These are phyloP conservation scores for Saccostrea echinata DNA, from an alignment of 1,140 invertebrate species.

Conservation along the genomic window DNA sequence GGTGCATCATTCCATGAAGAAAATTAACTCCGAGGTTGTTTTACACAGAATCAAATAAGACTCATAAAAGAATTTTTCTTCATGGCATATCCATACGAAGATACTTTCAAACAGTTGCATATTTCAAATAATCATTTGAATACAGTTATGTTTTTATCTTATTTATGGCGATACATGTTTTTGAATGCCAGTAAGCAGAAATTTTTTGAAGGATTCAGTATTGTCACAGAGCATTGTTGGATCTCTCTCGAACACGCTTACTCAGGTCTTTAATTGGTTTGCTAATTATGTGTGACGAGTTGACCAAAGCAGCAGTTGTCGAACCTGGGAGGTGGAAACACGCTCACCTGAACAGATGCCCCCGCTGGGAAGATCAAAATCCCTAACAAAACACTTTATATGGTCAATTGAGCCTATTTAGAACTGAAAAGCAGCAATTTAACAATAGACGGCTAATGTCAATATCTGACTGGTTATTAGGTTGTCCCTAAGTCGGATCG, in stretches of 20 bases:
- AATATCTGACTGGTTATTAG: slow-evolving; percentile 55
- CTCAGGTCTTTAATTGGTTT: background rate
- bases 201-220: no score
- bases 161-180: no score
- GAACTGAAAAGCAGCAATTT: slow-evolving; percentile 46
- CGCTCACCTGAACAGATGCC: slow-evolving; percentile 1
- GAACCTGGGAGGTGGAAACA: slow-evolving; percentile 1
- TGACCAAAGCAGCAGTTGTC: slow-evolving; percentile 15
- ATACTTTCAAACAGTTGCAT: no score
- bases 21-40: no score
- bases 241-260: background rate
- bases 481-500: slow-evolving; percentile 26
- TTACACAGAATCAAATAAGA: no score
- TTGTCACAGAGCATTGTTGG: background rate
- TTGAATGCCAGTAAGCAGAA: no score
- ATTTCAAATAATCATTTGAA: no score
- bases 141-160: no score
- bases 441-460: slow-evolving; percentile 58
- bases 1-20: no score
- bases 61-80: no score
- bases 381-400: slow-evolving; percentile 52
- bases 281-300: slow-evolving; percentile 21
- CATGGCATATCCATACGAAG: no score
- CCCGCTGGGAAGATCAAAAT: slow-evolving; percentile 51
- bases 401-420: slow-evolving; percentile 58